These are phyloP conservation scores for Nettapus auritus DNA, from an alignment of 2,113 vertebrate genomes.

Conservation along the genomic window DNA sequence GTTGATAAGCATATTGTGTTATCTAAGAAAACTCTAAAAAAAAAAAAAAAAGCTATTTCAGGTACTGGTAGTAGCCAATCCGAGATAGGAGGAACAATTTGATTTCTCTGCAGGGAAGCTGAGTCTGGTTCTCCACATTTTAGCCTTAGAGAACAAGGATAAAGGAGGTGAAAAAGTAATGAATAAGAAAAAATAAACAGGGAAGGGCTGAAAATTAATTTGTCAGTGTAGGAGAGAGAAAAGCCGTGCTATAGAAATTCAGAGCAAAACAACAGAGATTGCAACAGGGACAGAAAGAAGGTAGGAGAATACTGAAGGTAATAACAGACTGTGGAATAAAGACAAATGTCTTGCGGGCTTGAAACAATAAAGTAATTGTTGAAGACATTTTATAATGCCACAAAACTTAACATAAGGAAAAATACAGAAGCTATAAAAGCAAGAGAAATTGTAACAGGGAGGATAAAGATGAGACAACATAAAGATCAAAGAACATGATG, in stretches of 20 bases:
- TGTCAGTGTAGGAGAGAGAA: neutral
- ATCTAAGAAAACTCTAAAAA: neutral
- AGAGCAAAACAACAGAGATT: neutral
- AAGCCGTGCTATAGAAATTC: neutral
- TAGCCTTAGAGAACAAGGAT: neutral
- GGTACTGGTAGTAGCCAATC: neutral
- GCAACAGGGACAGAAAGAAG: neutral
- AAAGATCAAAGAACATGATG: slow-evolving; percentile 59
- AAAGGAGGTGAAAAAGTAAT: neutral
- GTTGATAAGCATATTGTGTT: neutral
- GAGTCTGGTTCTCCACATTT: neutral
- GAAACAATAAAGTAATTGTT: slow-evolving; percentile 65
- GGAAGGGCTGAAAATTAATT: neutral
- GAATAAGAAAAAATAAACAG: neutral
- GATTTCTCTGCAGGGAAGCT: neutral
- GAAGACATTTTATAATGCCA: slow-evolving; percentile 59
- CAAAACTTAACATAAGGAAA: slow-evolving; percentile 63
- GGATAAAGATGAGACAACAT: slow-evolving; percentile 53
- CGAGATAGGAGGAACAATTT: neutral
- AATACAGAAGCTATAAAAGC: slow-evolving; percentile 48
- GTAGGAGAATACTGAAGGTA: slow-evolving; percentile 12
- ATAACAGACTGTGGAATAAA: slow-evolving; percentile 49
- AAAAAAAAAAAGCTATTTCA: neutral
- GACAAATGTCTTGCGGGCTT: slow-evolving; percentile 46
- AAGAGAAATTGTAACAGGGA: slow-evolving; percentile 31